Evolutionary conservation across 2,797 vertebrate species (phyloP).

Genomic region (Epinephelus awoara): DNA sequence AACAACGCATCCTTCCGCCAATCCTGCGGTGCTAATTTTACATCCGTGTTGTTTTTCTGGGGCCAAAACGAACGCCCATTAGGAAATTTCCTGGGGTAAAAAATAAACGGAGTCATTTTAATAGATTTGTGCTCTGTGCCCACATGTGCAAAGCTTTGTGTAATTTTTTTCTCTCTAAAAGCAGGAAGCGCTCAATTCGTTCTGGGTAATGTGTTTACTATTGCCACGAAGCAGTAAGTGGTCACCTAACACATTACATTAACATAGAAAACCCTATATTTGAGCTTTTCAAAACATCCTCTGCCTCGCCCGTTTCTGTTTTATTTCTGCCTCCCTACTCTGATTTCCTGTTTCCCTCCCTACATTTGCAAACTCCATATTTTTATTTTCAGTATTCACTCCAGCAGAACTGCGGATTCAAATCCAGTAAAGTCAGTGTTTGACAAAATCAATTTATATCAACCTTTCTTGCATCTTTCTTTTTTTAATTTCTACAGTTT

Average conservation of each 20-base stretch:
- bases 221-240: slow-evolving; percentile 21
- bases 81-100: slow-evolving; percentile 46
- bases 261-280: neutral
- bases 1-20: slow-evolving; percentile 26
- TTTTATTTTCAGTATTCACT: slow-evolving; percentile 3
- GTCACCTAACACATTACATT: neutral
- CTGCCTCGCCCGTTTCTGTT: neutral
- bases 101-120: slow-evolving; percentile 13
- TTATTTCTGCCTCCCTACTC: neutral
- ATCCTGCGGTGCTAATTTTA: slow-evolving; percentile 24
- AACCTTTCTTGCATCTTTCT: neutral
- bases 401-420: neutral
- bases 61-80: slow-evolving; percentile 7
- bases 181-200: slow-evolving; percentile 31
- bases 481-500: neutral
- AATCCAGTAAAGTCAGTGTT: neutral
- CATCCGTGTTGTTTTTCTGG: slow-evolving; percentile 14
- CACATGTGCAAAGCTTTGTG: slow-evolving; percentile 9
- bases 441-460: no score
- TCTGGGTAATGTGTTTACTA: slow-evolving; percentile 24
- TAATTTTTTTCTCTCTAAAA: slow-evolving; percentile 16
- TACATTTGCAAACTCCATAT: neutral
- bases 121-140: slow-evolving; percentile 11
- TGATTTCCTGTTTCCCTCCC: no score
- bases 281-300: neutral